Evolutionary conservation across 2,888 invertebrate genomes (phyloP).

Genomic region (Lepeophtheirus nordmannii): DNA sequence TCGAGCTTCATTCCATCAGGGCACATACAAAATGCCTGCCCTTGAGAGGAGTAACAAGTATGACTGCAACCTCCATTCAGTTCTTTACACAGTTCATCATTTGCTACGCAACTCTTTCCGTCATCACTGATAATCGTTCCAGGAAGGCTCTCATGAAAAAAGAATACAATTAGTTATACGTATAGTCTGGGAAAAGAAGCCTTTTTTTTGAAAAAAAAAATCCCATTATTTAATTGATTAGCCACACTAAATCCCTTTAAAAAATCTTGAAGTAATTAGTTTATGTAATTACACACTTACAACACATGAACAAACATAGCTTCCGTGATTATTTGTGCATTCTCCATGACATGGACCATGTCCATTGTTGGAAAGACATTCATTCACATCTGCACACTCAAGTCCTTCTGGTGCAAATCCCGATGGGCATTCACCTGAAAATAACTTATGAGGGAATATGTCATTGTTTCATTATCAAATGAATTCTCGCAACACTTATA

Average conservation of each 20-base stretch:
- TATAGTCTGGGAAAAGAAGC: not conserved
- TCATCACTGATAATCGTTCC: constrained; percentile 41
- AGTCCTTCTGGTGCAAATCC: constrained; percentile 4
- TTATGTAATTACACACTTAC: constrained; percentile 29
- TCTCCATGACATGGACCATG: constrained; percentile 48
- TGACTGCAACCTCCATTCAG: constrained; percentile 38
- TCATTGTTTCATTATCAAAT: not conserved
- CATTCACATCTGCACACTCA: constrained; percentile 41
- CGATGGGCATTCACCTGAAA: constrained; percentile 9
- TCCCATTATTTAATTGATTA: too few species aligned
- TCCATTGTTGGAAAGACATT: constrained; percentile 46
- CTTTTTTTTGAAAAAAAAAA: constrained; percentile 36
- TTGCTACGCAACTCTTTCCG: constrained; percentile 43
- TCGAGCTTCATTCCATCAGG: constrained; percentile 38
- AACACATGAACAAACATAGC: constrained; percentile 44
- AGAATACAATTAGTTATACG: not conserved
- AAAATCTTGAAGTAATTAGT: too few species aligned
- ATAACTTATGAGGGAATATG: not conserved
- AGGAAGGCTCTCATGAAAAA: constrained; percentile 12
- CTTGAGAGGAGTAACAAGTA: constrained; percentile 37
- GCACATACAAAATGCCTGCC: constrained; percentile 43
- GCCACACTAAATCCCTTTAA: too few species aligned
- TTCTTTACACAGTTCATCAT: constrained; percentile 38
- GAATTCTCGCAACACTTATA: not conserved
- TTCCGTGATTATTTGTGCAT: constrained; percentile 44